phyloP scores from a whole-genome alignment of 2,113 vertebrate species.

The Stegostoma tigrinum region DNA sequence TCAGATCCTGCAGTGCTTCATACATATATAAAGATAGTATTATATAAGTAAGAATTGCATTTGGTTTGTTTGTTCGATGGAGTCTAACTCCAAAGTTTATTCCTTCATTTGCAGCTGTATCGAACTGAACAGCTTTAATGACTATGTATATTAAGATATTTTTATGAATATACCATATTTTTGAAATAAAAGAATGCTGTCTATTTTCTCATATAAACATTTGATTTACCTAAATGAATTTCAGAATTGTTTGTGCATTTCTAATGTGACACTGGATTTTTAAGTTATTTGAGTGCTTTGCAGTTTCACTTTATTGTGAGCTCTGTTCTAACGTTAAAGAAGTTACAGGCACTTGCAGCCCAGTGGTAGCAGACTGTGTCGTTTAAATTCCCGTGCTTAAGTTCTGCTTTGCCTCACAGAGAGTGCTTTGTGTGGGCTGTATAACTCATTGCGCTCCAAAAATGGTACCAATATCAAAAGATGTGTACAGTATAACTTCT shows the following conservation, averaged over 20 bases:
- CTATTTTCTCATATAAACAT: not conserved
- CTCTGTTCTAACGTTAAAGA: not conserved
- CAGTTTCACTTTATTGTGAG: not conserved
- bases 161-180: no score
- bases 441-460: constrained; percentile 10
- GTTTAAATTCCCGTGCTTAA: not conserved
- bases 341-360: not conserved
- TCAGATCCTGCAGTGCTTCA: no score
- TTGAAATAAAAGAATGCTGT: no score
- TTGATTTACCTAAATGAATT: not conserved
- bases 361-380: not conserved
- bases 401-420: constrained; percentile 18
- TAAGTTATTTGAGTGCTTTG: not conserved
- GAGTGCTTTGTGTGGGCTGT: not conserved
- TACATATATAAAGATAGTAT: no score
- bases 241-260: not conserved
- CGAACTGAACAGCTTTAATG: no score
- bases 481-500: constrained; percentile 24
- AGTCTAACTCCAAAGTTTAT: no score
- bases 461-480: constrained; percentile 15
- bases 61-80: no score
- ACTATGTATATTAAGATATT: no score
- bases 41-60: no score
- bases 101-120: no score
- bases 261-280: not conserved